Evolutionary conservation across 1,140 invertebrate genomes (phyloP).

Genomic region (Leptinotarsa undecemlineata): DNA sequence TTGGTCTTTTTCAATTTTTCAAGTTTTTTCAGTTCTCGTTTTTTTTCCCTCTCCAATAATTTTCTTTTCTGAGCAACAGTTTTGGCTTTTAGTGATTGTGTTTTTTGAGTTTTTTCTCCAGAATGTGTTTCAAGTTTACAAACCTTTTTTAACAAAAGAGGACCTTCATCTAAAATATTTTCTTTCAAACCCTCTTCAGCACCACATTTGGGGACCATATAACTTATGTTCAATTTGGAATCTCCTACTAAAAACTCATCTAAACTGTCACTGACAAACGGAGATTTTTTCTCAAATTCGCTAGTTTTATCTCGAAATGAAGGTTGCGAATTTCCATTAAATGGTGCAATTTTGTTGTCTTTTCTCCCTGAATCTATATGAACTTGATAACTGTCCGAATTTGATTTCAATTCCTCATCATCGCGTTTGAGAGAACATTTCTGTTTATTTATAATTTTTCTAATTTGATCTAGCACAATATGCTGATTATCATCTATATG

Average conservation of each 20-base stretch:
- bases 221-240: constrained; percentile 49
- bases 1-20: constrained; percentile 21
- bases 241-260: constrained; percentile 47
- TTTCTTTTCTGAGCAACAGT: constrained; percentile 52
- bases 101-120: constrained; percentile 34
- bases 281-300: constrained; percentile 40
- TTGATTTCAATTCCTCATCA: neutral
- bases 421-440: constrained; percentile 17
- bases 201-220: constrained; percentile 46
- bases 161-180: constrained; percentile 29
- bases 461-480: constrained; percentile 36
- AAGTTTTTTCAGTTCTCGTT: constrained; percentile 29
- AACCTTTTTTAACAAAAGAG: constrained; percentile 17
- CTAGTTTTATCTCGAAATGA: neutral
- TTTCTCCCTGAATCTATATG: neutral
- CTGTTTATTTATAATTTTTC: constrained; percentile 38
- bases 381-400: neutral
- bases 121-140: constrained; percentile 20
- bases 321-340: constrained; percentile 10
- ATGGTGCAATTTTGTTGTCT: constrained; percentile 1
- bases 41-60: constrained; percentile 43
- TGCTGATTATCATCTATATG: constrained; percentile 16
- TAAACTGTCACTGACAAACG: constrained; percentile 47
- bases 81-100: constrained; percentile 49
- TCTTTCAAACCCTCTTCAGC: constrained; percentile 44